Evolutionary conservation across 2,113 vertebrate species (phyloP).

Genomic region (Paramisgurnus dabryanus): DNA sequence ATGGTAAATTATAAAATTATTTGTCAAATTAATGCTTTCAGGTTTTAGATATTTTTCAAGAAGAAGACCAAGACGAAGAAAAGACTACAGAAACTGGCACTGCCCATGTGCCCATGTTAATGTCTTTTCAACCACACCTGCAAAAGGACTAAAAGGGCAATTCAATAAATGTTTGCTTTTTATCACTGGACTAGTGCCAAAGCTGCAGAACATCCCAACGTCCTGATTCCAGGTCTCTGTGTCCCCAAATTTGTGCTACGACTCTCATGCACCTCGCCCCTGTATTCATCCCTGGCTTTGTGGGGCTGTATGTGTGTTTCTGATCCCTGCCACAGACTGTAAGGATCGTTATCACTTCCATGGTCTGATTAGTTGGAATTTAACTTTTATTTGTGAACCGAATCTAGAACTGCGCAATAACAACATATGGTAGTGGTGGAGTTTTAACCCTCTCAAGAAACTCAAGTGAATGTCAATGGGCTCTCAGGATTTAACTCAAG

Average conservation of each 20-base stretch:
- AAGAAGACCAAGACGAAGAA: constrained; percentile 37
- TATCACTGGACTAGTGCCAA: constrained; percentile 43
- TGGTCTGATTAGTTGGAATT: not conserved
- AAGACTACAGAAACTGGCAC: constrained; percentile 14
- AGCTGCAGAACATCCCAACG: constrained; percentile 46
- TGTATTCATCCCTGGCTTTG: not conserved
- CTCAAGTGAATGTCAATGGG: constrained; percentile 23
- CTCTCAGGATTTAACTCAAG: constrained; percentile 50
- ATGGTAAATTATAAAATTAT: not conserved
- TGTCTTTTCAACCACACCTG: constrained; percentile 39
- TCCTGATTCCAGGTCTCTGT: constrained; percentile 55
- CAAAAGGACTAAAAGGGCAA: constrained; percentile 34
- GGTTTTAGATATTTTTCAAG: constrained; percentile 28
- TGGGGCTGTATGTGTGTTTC: constrained; percentile 9
- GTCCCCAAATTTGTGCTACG: constrained; percentile 46
- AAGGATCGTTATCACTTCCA: not conserved
- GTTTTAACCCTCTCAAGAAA: constrained; percentile 41
- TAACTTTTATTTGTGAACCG: constrained; percentile 15
- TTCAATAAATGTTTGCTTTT: constrained; percentile 50
- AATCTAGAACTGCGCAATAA: constrained; percentile 24
- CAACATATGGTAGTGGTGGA: constrained; percentile 22
- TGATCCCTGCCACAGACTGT: constrained; percentile 16
- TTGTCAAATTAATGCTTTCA: constrained; percentile 39
- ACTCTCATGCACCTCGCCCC: constrained; percentile 25
- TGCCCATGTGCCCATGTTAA: constrained; percentile 12